Evolutionary conservation across 1,140 invertebrate species (phyloP).

Genomic region (Brachionus asplanchnoidis): DNA sequence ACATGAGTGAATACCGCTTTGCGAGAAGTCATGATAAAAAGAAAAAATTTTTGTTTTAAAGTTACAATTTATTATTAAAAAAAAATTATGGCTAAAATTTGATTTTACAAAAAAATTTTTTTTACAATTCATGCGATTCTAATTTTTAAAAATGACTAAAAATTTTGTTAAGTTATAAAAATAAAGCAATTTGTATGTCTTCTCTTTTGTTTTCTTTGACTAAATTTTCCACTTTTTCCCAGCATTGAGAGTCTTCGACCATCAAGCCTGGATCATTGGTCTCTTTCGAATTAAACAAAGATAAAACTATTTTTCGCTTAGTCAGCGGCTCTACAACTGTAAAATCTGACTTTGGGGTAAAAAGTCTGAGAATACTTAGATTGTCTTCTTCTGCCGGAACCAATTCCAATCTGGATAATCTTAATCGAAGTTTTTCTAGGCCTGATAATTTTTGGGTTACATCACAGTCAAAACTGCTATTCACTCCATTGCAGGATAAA

Average conservation of each 20-base stretch:
- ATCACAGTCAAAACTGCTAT: constrained; percentile 15
- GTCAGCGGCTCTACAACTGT: constrained; percentile 17
- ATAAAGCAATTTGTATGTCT: neutral
- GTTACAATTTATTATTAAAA: neutral
- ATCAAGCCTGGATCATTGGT: neutral
- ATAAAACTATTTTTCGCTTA: neutral
- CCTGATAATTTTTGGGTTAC: neutral
- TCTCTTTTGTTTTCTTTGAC: neutral
- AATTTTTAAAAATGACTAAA: neutral
- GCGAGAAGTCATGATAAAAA: neutral
- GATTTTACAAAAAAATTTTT: neutral
- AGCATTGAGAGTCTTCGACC: neutral
- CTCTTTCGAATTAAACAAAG: neutral
- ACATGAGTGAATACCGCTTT: neutral
- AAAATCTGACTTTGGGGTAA: neutral
- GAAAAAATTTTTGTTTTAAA: neutral
- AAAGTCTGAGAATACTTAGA: neutral
- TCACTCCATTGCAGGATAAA: constrained; percentile 5
- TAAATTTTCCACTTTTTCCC: neutral
- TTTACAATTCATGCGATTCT: neutral
- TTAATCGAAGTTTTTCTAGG: neutral
- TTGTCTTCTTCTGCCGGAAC: neutral
- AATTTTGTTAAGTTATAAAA: constrained; percentile 8
- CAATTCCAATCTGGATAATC: neutral
- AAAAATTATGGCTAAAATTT: neutral